Evolutionary conservation across 2,888 invertebrate genomes (phyloP).

Genomic region (Agrochola circellaris): DNA sequence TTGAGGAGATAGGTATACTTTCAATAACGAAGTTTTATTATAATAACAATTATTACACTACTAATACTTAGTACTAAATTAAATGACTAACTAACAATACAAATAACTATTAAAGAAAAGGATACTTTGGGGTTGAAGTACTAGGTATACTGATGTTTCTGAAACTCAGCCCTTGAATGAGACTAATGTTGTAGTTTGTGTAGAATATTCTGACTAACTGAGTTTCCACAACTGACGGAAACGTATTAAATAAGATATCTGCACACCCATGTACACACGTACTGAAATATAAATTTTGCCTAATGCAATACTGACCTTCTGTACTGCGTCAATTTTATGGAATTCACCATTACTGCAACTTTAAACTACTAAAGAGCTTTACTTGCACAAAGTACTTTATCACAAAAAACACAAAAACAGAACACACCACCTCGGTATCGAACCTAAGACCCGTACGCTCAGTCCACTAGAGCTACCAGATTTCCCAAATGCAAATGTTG

Average conservation of each 20-base stretch:
- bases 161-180: background rate
- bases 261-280: background rate
- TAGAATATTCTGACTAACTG: background rate
- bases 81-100: too few species aligned
- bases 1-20: background rate
- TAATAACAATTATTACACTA: background rate
- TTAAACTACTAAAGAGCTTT: background rate
- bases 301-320: background rate
- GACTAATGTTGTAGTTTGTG: background rate
- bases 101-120: background rate
- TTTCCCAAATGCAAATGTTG: slow-evolving; percentile 4
- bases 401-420: background rate
- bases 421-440: background rate
- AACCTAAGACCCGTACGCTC: background rate
- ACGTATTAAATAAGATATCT: background rate
- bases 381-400: background rate
- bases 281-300: background rate
- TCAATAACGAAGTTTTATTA: background rate
- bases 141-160: background rate
- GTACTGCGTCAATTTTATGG: background rate
- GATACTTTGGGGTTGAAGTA: too few species aligned
- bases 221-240: background rate
- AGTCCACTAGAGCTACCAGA: background rate
- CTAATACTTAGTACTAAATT: too few species aligned
- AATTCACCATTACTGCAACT: background rate